Evolutionary conservation across 2,113 vertebrate species (phyloP), one percentile per base, ranked within the genome.

Genomic region (Tiliqua scincoides): DNA sequence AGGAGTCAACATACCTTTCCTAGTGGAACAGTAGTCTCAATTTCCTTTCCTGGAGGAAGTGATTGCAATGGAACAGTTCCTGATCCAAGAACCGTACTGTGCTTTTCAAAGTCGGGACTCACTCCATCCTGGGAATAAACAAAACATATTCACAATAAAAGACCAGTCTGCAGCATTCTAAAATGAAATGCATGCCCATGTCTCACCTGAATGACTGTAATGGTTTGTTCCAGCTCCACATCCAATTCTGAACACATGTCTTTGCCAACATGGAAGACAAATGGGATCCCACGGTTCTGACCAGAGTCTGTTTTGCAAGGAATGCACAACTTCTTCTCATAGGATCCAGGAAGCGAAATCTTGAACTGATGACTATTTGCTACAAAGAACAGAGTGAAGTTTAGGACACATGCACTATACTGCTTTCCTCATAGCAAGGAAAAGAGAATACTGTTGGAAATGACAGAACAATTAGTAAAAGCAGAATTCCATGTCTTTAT

Each of bases 211-310:
- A 95, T 79, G 48, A 96, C 74, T 25, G 59, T 87, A 87, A 95
- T 6, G 1, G 93, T 94, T 94, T 96, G 93, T 27, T 88, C 68
- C 68, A 97, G 84, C 67, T 93, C 93, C 77, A 97, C 89, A 0
- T 94, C 85, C 77, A 97, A 71, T 23, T 90, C 87, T 17, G 95
- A 86, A 83, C 57, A 77, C 75, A 96, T 91, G 80, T 95, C 91
- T 48, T 95, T 95, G 68, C 96, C 96, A 62, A 95, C 43, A 0
- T 97, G 97, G 89, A 97, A 97, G 86, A 94, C 72, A 80, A 97
- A 97, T 0, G 91, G 94, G 3, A 85, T 81, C 10, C 48, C 91
- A 32, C 5, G 37, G 59, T 86, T 91, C 2, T 86, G 9, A 37
- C 93, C 86, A 1, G 2, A 5, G 0, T 92, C 83, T 17, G 48